These are phyloP conservation scores for Gallinago nigripennis DNA, from an alignment of 2,797 vertebrate species.

Conservation along the genomic window DNA sequence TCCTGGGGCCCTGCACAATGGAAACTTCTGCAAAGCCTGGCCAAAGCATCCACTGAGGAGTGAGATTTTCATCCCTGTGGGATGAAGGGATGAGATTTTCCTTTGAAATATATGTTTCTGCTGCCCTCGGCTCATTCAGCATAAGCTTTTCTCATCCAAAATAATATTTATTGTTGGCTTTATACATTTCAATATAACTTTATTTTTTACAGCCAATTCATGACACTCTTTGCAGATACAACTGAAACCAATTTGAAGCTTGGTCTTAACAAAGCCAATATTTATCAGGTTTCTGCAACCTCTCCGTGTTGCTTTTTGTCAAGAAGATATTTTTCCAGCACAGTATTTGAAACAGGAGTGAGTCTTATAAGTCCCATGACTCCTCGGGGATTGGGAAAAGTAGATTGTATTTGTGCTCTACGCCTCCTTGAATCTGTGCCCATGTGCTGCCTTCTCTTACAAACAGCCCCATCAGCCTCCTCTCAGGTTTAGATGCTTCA, in stretches of 20 bases:
- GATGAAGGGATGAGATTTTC: neutral
- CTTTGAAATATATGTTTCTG: neutral
- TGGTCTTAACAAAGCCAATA: neutral
- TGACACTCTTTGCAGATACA: neutral
- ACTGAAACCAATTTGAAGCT: neutral
- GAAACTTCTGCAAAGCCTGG: neutral
- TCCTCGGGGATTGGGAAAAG: neutral
- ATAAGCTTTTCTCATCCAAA: fast-evolving
- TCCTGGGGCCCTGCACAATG: constrained; percentile 5
- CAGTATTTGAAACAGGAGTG: neutral
- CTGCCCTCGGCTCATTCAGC: neutral
- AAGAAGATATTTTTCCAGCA: neutral
- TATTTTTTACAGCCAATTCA: neutral
- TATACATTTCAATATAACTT: neutral
- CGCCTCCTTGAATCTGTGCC: neutral
- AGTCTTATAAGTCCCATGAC: neutral
- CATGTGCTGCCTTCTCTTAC: neutral
- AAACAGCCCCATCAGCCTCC: neutral
- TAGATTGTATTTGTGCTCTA: fast-evolving
- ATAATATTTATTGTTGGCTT: neutral
- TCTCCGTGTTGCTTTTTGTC: neutral
- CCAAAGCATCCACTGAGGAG: neutral
- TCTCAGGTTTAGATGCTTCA: neutral
- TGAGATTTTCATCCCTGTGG: neutral
- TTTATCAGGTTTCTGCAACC: neutral